Conservation (phyloP, 2,113 vertebrate species). For the Tretioscincus oriximinensis region DNA sequence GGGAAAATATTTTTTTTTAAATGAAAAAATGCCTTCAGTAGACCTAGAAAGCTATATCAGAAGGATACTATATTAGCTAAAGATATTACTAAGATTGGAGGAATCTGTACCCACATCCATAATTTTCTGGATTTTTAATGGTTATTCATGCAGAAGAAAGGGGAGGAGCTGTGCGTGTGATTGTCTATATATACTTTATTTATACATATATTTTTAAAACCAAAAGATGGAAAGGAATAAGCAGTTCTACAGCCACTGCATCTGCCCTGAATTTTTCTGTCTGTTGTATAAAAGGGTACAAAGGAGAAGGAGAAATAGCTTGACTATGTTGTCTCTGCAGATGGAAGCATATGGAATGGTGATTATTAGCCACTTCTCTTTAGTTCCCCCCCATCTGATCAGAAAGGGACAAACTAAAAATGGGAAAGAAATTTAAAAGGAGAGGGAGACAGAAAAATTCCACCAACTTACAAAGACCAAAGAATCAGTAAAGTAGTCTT, state of each 20-base stretch:
- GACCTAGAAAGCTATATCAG: not conserved
- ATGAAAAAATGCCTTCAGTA: not conserved
- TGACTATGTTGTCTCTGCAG: not conserved
- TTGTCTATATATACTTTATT: not conserved
- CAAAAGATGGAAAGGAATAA: not conserved
- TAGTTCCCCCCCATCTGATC: not conserved
- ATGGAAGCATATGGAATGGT: constrained; percentile 1
- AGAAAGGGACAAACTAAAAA: not conserved
- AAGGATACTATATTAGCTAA: not conserved
- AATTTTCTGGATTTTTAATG: not conserved
- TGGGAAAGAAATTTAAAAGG: not conserved
- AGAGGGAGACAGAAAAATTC: not conserved
- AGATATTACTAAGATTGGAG: constrained; percentile 8
- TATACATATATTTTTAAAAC: too few species aligned
- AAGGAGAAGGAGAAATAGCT: not conserved
- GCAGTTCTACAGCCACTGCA: not conserved
- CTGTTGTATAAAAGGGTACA: not conserved
- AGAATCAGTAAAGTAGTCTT: not conserved
- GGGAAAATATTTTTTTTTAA: not conserved
- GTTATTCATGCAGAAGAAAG: constrained; percentile 5
- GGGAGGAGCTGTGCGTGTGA: not conserved
- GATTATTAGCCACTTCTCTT: not conserved
- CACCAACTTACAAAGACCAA: not conserved
- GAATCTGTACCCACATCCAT: not conserved
- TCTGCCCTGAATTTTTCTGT: not conserved